phyloP scores from a whole-genome alignment of 2,888 invertebrate genomes.

The Mythimna loreyi region DNA sequence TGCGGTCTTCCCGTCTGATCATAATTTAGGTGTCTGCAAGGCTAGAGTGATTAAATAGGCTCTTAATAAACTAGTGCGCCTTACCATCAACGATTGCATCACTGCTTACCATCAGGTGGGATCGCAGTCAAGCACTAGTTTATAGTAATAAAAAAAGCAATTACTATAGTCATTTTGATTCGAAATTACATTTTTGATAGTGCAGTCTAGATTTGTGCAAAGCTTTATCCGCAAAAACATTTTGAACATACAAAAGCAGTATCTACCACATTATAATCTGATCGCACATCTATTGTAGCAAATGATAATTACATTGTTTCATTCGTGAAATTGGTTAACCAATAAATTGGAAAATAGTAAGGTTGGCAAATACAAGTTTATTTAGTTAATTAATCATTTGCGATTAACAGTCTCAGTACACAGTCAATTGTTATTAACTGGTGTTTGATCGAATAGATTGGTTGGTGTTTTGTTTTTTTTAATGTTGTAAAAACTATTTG shows the following conservation, averaged over 20 bases:
- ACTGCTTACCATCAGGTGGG: too few species aligned
- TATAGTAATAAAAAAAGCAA: too few species aligned
- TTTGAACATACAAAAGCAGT: slow-evolving; percentile 43
- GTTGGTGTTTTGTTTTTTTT: not conserved
- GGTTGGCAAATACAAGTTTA: slow-evolving; percentile 51
- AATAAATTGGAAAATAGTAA: slow-evolving; percentile 49
- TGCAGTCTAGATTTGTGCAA: not conserved
- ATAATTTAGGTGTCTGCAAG: too few species aligned
- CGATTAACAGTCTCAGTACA: slow-evolving; percentile 9
- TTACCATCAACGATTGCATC: too few species aligned
- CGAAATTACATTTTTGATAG: not conserved
- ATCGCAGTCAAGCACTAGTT: too few species aligned
- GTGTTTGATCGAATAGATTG: slow-evolving; percentile 13
- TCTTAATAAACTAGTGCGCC: too few species aligned
- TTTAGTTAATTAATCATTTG: slow-evolving; percentile 54
- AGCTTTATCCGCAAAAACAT: slow-evolving; percentile 24
- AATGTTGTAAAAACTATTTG: not conserved
- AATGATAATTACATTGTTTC: slow-evolving; percentile 61
- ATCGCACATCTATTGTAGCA: slow-evolving; percentile 54
- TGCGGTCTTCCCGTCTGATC: too few species aligned
- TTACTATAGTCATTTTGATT: not conserved
- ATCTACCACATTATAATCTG: slow-evolving; percentile 49
- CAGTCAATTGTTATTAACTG: slow-evolving; percentile 6
- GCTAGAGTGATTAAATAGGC: too few species aligned
- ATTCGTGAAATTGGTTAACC: slow-evolving; percentile 57